Conservation (phyloP, 2,113 vertebrate genomes). For the Thamnophis sirtalis region DNA sequence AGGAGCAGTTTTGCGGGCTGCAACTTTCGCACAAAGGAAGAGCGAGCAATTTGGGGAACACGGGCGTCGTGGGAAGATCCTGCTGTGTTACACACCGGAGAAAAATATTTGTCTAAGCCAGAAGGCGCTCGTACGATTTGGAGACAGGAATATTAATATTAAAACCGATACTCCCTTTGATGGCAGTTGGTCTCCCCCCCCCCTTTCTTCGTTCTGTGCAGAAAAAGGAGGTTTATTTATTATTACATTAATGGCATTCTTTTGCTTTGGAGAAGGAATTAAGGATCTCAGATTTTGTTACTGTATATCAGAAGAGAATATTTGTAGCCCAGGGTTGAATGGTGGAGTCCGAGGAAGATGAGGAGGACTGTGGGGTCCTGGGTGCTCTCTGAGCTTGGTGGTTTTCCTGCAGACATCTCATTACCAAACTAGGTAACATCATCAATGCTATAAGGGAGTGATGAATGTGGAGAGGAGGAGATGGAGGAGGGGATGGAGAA, state of each 20-base stretch:
- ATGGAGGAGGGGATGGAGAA: too few species aligned
- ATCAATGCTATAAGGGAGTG: too few species aligned
- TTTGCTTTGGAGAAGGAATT: background rate
- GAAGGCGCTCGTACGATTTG: background rate
- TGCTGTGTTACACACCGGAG: background rate
- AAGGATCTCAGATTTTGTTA: background rate
- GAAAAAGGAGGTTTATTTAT: background rate
- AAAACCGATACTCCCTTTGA: background rate
- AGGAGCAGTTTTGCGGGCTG: constrained; percentile 22
- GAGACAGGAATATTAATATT: rapidly evolving
- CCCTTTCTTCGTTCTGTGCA: background rate
- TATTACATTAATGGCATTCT: background rate
- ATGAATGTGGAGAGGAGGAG: too few species aligned
- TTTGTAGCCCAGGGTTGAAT: background rate
- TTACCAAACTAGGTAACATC: background rate
- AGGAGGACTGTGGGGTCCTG: background rate
- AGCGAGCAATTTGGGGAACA: background rate
- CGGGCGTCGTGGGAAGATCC: background rate
- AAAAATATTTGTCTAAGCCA: rapidly evolving
- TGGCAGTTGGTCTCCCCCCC: rapidly evolving
- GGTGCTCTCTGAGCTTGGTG: background rate
- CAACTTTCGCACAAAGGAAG: background rate
- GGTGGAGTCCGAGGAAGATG: too few species aligned
- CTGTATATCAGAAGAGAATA: background rate
- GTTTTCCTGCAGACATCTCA: background rate